Evolutionary conservation across 2,888 invertebrate species (phyloP), one percentile per base, ranked within the genome.

Genomic region (Plebejus melissa): DNA sequence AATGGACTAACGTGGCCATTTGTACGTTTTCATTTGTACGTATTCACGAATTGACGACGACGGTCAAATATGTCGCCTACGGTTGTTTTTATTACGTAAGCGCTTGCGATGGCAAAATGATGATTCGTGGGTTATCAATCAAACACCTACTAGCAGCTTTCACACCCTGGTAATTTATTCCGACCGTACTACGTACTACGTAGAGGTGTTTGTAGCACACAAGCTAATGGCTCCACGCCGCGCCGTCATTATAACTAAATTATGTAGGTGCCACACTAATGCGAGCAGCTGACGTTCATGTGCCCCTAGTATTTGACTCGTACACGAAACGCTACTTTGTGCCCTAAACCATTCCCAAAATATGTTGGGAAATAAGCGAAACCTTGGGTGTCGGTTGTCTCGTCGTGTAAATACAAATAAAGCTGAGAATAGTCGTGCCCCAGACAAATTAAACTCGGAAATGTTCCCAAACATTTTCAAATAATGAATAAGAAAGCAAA

Each of bases 191-290:
- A 74, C 76, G 58, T 70, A 71, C 60, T 75, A 65, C 41, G 60
- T 76, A 74, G 74, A 32, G 69, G 36, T 57, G 76, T 69, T 32
- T 75, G 65, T 60, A 75, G 69, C 77, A 77, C 75, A 76, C 81
- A 79, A 79, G 82, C 83, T 85, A 86, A 85, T 85, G 85, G 85
- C 82, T 82, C 81, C 80, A 82, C 81, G 32, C 22, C 22, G 22
- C 22, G 82, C 82, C 83, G 84, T 87, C 87, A 88, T 88, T 88
- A 88, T 86, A 87, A 85, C 86, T 88, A 84, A 87, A 89, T 88
- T 87, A 87, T 86, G 87, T 86, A 86, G 83, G 86, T 84, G 84
- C 82, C 81, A 82, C 79, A 82, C 84, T 86, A 87, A 87, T 84
- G 86, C 84, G 84, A 83, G 81, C 81, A 80, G 82, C 76, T 75